Evolutionary conservation across 92 coral and sea anemone species (phyloP), one percentile per base, ranked within the genome.

Genomic region (Muricea muricata): DNA sequence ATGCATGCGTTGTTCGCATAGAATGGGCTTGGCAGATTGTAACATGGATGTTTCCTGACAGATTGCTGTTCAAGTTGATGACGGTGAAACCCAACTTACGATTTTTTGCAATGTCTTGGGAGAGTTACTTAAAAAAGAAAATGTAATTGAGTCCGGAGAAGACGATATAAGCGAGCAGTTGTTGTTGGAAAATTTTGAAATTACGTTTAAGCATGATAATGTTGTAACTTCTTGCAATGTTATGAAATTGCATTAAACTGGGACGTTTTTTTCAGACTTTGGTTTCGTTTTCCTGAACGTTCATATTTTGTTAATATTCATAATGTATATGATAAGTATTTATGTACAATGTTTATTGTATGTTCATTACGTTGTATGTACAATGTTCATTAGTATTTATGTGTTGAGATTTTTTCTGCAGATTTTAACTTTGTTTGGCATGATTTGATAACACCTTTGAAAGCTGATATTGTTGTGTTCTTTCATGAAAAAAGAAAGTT

Each of bases 21-120:
- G 67, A 58, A 58, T 58, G 67, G 28, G 24, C 28, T 58, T 58
- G 34, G 67, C 67, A 58, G 67, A 58, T 58, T 58, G 67, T 18
- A 7, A 24, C 29, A 18, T 29, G 1, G 11, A 58, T 23, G 67
- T 58, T 58, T 23, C 34, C 8, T 58, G 67, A 9, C 67, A 58
- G 10, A 3, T 58, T 30, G 24, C 10, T 24, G 30, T 24, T 23
- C 30, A 29, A 58, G 24, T 3, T 0, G 67, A 58, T 24, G 67
- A 58, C 34, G 8, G 11, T 23, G 67, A 23, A 24, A 23, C 24
- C 8, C 50, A 45, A 12, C 67, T 58, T 30, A 58, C 67, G 21
- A 29, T 18, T 58, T 58, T 58, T 29, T 18, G 67, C 34, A 30
- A 29, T 29, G 67, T 58, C 7, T 17, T 58, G 67, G 25, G 6